Evolutionary conservation across 2,888 invertebrate genomes (phyloP).

Genomic region (Caenorhabditis drosophilae): DNA sequence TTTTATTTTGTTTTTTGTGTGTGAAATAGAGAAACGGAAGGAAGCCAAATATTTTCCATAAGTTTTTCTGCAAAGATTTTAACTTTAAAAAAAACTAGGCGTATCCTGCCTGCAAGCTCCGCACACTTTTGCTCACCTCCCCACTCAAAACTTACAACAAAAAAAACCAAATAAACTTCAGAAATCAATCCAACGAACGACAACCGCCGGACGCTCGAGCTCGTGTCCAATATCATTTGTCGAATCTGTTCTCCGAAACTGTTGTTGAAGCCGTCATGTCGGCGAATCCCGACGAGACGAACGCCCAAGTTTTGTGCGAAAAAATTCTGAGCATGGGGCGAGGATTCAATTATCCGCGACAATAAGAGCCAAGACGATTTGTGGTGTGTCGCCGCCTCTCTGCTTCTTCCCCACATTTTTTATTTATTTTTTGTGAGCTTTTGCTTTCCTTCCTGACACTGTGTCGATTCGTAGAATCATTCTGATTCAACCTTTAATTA

Average conservation of each 20-base stretch:
- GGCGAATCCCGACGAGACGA: constrained; percentile 84
- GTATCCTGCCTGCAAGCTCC: too few species aligned
- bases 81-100: too few species aligned
- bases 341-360: constrained; percentile 9
- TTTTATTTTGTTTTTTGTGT: too few species aligned
- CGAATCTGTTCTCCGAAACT: constrained; percentile 81
- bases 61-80: too few species aligned
- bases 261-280: constrained; percentile 77
- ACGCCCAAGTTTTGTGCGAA: constrained; percentile 85
- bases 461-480: constrained; percentile 39
- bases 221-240: constrained; percentile 81
- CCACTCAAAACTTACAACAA: too few species aligned
- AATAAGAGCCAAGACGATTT: too few species aligned
- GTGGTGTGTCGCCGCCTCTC: too few species aligned
- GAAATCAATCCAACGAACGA: constrained; percentile 9
- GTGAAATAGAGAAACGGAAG: too few species aligned
- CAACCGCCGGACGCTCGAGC: constrained; percentile 21
- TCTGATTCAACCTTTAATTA: constrained; percentile 26
- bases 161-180: too few species aligned
- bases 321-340: constrained; percentile 48
- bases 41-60: too few species aligned
- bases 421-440: constrained; percentile 1
- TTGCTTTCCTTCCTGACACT: neutral
- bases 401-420: constrained; percentile 1
- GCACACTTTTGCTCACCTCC: too few species aligned